These are phyloP conservation scores for Cryptophagus acutangulus DNA, from an alignment of 2,888 invertebrate genomes.

Conservation along the genomic window DNA sequence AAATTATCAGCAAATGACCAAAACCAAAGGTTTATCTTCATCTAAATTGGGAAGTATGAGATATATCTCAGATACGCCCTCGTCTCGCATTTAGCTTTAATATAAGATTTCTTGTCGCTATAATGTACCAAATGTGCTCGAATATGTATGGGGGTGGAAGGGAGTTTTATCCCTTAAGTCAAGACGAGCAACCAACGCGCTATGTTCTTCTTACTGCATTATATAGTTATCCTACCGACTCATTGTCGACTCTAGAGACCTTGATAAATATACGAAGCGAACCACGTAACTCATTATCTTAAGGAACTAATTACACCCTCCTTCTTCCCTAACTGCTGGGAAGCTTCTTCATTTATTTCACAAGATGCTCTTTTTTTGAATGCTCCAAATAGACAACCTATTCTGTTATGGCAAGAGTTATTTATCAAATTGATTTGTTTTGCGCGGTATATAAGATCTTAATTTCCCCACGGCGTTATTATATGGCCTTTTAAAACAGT, in stretches of 20 bases:
- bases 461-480: too few species aligned
- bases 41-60: too few species aligned
- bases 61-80: too few species aligned
- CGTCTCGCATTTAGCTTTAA: too few species aligned
- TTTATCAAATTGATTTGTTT: too few species aligned
- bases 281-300: conserved; percentile 43
- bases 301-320: conserved; percentile 38
- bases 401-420: too few species aligned
- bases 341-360: conserved; percentile 4
- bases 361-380: conserved; percentile 1
- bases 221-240: conserved; percentile 36
- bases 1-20: too few species aligned
- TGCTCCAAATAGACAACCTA: too few species aligned
- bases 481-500: too few species aligned
- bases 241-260: conserved; percentile 41
- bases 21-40: too few species aligned
- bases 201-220: conserved; percentile 30
- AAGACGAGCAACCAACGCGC: conserved; percentile 18
- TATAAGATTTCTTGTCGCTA: conserved; percentile 10
- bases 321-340: too few species aligned
- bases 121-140: conserved; percentile 9
- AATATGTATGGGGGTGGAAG: conserved; percentile 9
- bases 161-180: conserved; percentile 13
- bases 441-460: too few species aligned
- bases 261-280: conserved; percentile 41